Evolutionary conservation across 2,888 invertebrate species (phyloP), one percentile per base, ranked within the genome.

Genomic region (Chrysolina americana): DNA sequence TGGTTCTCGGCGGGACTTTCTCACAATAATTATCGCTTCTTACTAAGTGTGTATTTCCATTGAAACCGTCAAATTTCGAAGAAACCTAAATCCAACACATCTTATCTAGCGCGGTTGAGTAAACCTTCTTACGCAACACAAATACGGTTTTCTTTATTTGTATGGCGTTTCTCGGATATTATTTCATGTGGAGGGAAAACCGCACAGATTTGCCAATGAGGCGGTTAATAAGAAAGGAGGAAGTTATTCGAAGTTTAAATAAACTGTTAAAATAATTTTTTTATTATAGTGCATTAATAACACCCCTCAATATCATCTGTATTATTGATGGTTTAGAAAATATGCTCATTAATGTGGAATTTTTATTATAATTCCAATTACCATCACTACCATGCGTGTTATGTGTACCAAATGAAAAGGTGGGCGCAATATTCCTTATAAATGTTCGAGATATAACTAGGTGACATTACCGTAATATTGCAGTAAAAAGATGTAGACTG

Each of bases 21-120:
- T 8, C 9, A 48, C 48, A 48, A n/a, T n/a, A n/a, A 48, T 48
- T 48, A 48, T 17, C 2, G 17, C 48, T 17, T 48, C 48, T 48
- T 8, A 17, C 48, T 36, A 48, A n/a, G 5, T 48, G 9, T 17
- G 10, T n/a, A 10, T 17, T 48, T 17, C 17, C 10, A 48, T n/a
- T 17, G 17, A 48, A 48, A 17, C 17, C 48, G 8, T 17, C 48
- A 48, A 10, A 48, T 48, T 48, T n/a, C n/a, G 48, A 8, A 10
- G 17, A 17, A 48, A 48, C 17, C 2, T 17, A n/a, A 48, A n/a
- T 48, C 17, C 48, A 48, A 36, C 6, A 8, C 36, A 4, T n/a
- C 10, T 48, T 48, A 48, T 48, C 48, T 48, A 48, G n/a, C 48
- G 48, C 48, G 48, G 48, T 48, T 48, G 17, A 17, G 17, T 48